Evolutionary conservation across 2,797 vertebrate genomes (phyloP), one percentile per base, ranked within the genome.

Genomic region (Acanthiza pusilla): DNA sequence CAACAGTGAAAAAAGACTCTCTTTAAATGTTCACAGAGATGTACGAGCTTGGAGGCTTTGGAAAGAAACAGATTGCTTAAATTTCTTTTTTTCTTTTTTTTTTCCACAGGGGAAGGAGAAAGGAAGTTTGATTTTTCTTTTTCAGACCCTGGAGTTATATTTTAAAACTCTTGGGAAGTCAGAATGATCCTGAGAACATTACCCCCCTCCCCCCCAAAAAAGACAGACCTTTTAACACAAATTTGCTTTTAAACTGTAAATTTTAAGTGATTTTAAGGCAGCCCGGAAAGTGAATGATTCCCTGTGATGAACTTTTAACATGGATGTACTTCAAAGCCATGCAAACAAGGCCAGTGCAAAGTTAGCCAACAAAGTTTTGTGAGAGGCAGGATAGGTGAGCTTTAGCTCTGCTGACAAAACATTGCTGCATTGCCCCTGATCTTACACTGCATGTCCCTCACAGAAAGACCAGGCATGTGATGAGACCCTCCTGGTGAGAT

Each of bases 221-320:
- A 68, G 6, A 51, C 27, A 78, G 29, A 63, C 3, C 16, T 83
- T 93, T 87, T 77, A 72, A 79, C 9, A 34, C 0, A 0, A 23
- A 60, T 89, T 76, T 92, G 19, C 42, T 86, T 94, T 90, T 71
- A 70, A 94, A 93, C 11, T 78, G 16, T 34, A 75, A n/a, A n/a
- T n/a, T n/a, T n/a, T n/a, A n/a, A 16, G 19, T 26, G 43, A 75
- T 60, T 79, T 84, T 51, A 84, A 88, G n/a, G 58, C 20, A 66
- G 36, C 12, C 30, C 43, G 34, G 40, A 54, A 95, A 88, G n/a
- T 6, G 16, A 61, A 26, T n/a, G 57, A 67, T 68, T 38, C 26
- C 23, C 42, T 42, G 17, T 34, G 79, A 83, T 20, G 43, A 82
- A 38, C 50, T 72, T 27, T 9, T n/a, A 70, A 43, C 5, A 10